These are phyloP conservation scores for Hetaerina titia DNA, from an alignment of 2,888 invertebrate genomes.

Conservation along the genomic window DNA sequence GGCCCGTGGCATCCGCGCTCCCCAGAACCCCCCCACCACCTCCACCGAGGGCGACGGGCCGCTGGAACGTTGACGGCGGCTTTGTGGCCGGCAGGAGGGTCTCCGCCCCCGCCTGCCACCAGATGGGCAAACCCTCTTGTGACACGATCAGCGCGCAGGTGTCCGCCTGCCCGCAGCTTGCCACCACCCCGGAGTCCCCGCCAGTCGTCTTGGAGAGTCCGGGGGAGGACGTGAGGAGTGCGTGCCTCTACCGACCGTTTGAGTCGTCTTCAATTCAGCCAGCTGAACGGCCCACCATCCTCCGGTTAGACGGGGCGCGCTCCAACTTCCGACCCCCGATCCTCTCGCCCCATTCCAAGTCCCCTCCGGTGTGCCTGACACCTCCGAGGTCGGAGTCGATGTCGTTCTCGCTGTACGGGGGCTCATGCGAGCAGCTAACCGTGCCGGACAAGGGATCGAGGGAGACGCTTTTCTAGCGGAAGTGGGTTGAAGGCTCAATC, in stretches of 20 bases:
- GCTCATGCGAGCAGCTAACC: slow-evolving; percentile 41
- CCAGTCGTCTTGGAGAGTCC: background rate
- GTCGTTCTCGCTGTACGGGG: slow-evolving; percentile 28
- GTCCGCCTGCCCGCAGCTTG: slow-evolving; percentile 5
- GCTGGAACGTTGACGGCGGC: slow-evolving; percentile 17
- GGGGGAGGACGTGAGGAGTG: slow-evolving; percentile 43
- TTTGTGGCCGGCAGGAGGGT: slow-evolving; percentile 11
- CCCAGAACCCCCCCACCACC: background rate
- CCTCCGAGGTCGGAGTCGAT: slow-evolving; percentile 13
- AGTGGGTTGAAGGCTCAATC: background rate
- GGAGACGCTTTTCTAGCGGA: slow-evolving; percentile 65
- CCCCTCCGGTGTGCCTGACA: slow-evolving; percentile 48
- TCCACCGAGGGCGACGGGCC: background rate
- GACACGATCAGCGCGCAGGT: slow-evolving; percentile 58
- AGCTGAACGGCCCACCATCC: slow-evolving; percentile 38
- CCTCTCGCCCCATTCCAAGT: background rate
- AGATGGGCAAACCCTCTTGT: background rate
- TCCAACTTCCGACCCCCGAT: background rate
- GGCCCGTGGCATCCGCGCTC: slow-evolving; percentile 40
- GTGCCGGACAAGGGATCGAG: slow-evolving; percentile 54
- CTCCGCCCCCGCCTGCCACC: background rate
- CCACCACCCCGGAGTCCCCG: slow-evolving; percentile 39
- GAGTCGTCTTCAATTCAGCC: slow-evolving; percentile 37
- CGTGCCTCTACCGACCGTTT: slow-evolving; percentile 49
- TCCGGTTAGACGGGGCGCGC: slow-evolving; percentile 6